These are phyloP conservation scores for Myotis vivesi DNA, from an alignment of 2,797 vertebrate species.

Conservation along the genomic window DNA sequence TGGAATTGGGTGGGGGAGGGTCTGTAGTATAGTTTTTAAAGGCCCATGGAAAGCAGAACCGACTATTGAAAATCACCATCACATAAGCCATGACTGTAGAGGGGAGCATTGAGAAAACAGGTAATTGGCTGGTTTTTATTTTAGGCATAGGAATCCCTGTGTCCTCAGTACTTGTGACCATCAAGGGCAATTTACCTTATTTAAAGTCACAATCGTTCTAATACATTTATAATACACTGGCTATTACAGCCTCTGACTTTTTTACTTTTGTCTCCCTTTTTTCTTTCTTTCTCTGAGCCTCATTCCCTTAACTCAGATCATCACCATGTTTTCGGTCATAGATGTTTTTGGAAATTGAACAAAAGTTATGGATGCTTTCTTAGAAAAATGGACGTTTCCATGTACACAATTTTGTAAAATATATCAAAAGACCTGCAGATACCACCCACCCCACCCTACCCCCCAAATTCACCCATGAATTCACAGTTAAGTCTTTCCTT, in stretches of 20 bases:
- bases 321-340: not conserved
- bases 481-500: not conserved
- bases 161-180: not conserved
- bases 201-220: not conserved
- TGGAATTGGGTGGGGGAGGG: not conserved
- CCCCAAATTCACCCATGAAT: not conserved
- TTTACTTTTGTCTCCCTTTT: not conserved
- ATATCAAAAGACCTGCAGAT: not conserved
- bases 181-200: not conserved
- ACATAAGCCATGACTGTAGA: not conserved
- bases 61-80: not conserved
- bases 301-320: not conserved
- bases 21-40: not conserved
- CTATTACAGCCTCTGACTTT: not conserved
- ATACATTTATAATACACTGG: not conserved
- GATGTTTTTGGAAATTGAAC: not conserved
- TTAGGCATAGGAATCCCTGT: not conserved
- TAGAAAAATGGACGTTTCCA: not conserved
- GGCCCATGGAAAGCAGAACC: not conserved
- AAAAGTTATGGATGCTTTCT: not conserved
- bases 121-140: not conserved
- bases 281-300: not conserved
- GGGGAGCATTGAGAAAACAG: not conserved
- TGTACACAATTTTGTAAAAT: not conserved
- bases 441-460: no score